These are phyloP conservation scores for Zaprionus lineosus DNA, from an alignment of 2,888 invertebrate genomes.

Conservation along the genomic window DNA sequence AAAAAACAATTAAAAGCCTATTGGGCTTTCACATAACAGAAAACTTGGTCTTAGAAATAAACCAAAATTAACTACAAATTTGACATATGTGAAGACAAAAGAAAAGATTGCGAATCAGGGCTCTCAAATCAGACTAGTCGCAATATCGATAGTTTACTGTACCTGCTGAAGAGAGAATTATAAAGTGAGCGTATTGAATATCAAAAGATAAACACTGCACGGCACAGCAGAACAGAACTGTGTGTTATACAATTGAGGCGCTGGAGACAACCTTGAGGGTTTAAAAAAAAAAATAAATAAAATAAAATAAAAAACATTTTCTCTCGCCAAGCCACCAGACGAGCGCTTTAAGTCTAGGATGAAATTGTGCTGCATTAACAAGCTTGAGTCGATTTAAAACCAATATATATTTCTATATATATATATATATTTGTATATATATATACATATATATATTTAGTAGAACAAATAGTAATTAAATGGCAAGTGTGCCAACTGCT, in stretches of 20 bases:
- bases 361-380: not conserved
- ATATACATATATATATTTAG: not conserved
- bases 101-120: too few species aligned
- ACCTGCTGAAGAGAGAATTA: conserved; percentile 18
- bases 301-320: conserved; percentile 1
- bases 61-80: too few species aligned
- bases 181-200: conserved; percentile 38
- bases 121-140: too few species aligned
- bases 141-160: conserved; percentile 25
- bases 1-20: too few species aligned
- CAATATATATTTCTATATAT: conserved; percentile 7
- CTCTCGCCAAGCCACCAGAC: not conserved
- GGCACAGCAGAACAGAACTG: conserved; percentile 12
- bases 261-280: conserved; percentile 57
- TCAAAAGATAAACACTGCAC: conserved; percentile 50
- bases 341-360: conserved; percentile 15
- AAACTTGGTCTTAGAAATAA: too few species aligned
- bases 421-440: conserved; percentile 2
- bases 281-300: too few species aligned
- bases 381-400: conserved; percentile 10
- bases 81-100: too few species aligned
- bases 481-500: conserved; percentile 33
- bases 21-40: too few species aligned
- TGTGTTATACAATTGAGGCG: conserved; percentile 62
- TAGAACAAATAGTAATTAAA: conserved; percentile 23